Evolutionary conservation across 2,888 invertebrate genomes (phyloP), one percentile per base, ranked within the genome.

Genomic region (Chironomus riparius): DNA sequence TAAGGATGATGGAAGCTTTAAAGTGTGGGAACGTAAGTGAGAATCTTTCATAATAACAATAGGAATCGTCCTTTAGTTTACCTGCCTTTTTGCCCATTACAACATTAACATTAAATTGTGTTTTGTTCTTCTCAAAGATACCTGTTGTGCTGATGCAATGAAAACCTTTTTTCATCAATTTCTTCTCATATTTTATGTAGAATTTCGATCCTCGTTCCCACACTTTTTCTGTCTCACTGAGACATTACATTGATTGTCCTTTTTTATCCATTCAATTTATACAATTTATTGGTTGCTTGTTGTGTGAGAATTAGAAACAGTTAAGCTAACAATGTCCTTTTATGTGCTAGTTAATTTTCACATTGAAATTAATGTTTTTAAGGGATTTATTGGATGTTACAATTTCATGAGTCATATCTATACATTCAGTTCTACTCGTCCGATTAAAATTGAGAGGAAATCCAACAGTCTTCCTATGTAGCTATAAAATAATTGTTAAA

Each of bases 91-190:
- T 56, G 56, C 56, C 18, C n/a, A 15, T 56, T 56, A n/a, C n/a
- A 18, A 56, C n/a, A 18, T 15, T 56, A 18, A 18, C 18, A 56
- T 15, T 15, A 18, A 56, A 56, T 56, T 38, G 38, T 38, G 38
- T 10, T 38, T 38, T 38, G 38, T 38, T 38, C 38, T 38, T 38
- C 38, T 38, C 38, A 15, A 56, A 18, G 18, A 65, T 65, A 65
- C 65, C 65, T 65, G 65, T 65, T 24, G 24, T 65, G 65, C 21
- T 65, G 65, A 65, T 65, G 65, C 65, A 65, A 65, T 65, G 65
- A 65, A 21, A 56, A 56, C 38, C 38, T 38, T 38, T 38, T 38
- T 18, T 7, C 56, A 56, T 56, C 56, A 18, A 56, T 56, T 38
- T 10, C 38, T 38, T 56, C 56, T 18, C 18, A 15, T 15, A n/a